phyloP scores from a whole-genome alignment of 2,888 invertebrate species.

The Hydropsyche betteni region DNA sequence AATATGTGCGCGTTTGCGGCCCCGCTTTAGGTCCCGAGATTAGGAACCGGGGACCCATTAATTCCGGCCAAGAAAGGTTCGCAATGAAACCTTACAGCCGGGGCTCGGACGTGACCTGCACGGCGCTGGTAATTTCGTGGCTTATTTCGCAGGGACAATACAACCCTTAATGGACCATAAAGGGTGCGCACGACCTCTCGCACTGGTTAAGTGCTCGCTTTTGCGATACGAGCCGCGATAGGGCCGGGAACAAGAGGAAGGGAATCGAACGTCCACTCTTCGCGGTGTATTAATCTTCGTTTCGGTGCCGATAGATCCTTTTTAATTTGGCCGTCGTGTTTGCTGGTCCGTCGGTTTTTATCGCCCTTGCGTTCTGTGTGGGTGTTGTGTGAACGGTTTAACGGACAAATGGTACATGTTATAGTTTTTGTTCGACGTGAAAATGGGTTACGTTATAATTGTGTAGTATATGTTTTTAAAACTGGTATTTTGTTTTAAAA shows the following conservation, averaged over 20 bases:
- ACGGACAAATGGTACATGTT: too few species aligned
- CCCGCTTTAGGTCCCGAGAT: slow-evolving; percentile 1
- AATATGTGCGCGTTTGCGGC: slow-evolving; percentile 2
- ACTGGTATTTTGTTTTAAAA: too few species aligned
- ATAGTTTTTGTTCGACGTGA: too few species aligned
- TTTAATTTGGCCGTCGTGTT: slow-evolving; percentile 25
- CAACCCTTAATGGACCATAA: slow-evolving; percentile 41
- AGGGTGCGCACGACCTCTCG: slow-evolving; percentile 40
- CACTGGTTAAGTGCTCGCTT: slow-evolving; percentile 28
- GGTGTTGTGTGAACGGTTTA: too few species aligned
- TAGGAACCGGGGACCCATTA: slow-evolving; percentile 36
- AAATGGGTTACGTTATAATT: too few species aligned
- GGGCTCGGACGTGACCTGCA: slow-evolving; percentile 38
- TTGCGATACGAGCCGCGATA: slow-evolving; percentile 17
- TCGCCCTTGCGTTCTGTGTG: background rate
- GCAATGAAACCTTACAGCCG: slow-evolving; percentile 36
- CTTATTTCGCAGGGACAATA: slow-evolving; percentile 38
- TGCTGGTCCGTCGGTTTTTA: slow-evolving; percentile 39
- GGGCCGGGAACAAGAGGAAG: background rate
- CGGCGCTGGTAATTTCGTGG: slow-evolving; percentile 34
- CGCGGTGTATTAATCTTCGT: slow-evolving; percentile 16
- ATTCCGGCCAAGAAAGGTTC: slow-evolving; percentile 29
- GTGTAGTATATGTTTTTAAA: too few species aligned
- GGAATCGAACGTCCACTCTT: too few species aligned
- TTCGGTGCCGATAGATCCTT: slow-evolving; percentile 4